Conservation (phyloP, 2,888 invertebrate species). For the Cyclophora punctaria region DNA sequence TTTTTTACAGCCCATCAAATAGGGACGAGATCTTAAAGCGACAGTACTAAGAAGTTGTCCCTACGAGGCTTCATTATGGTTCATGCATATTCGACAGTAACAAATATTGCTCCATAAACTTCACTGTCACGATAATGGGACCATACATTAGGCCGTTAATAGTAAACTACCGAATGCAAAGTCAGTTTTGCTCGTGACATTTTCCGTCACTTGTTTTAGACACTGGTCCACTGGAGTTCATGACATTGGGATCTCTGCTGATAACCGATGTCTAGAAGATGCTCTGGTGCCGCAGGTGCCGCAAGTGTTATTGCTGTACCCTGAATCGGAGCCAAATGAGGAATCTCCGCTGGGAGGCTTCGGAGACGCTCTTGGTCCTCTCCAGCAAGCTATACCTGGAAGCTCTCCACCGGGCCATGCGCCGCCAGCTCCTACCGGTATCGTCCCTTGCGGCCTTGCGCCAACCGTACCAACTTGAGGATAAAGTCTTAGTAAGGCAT, state of each 20-base stretch:
- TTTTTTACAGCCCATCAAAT: constrained; percentile 22
- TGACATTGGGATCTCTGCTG: constrained; percentile 70
- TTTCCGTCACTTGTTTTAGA: constrained; percentile 20
- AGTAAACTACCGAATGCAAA: constrained; percentile 54
- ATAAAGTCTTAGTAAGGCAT: constrained; percentile 81
- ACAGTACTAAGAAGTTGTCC: constrained; percentile 50
- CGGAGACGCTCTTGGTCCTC: constrained; percentile 68
- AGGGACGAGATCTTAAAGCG: constrained; percentile 39
- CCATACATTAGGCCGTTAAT: constrained; percentile 56
- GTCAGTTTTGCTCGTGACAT: constrained; percentile 15
- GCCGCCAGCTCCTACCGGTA: constrained; percentile 76
- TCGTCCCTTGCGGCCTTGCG: constrained; percentile 61
- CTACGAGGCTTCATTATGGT: constrained; percentile 37
- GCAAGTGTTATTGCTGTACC: constrained; percentile 87
- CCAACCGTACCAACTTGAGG: constrained; percentile 82
- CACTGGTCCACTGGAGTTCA: constrained; percentile 47
- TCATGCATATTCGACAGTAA: constrained; percentile 41
- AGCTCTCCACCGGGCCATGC: constrained; percentile 81
- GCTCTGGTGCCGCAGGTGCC: constrained; percentile 80
- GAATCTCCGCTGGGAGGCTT: constrained; percentile 82
- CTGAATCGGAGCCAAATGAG: constrained; percentile 89
- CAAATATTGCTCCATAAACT: constrained; percentile 29
- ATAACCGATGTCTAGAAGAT: constrained; percentile 66
- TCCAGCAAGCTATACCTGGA: constrained; percentile 75
- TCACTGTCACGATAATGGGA: constrained; percentile 41